phyloP scores from a whole-genome alignment of 2,113 vertebrate genomes.

The Propithecus coquereli region DNA sequence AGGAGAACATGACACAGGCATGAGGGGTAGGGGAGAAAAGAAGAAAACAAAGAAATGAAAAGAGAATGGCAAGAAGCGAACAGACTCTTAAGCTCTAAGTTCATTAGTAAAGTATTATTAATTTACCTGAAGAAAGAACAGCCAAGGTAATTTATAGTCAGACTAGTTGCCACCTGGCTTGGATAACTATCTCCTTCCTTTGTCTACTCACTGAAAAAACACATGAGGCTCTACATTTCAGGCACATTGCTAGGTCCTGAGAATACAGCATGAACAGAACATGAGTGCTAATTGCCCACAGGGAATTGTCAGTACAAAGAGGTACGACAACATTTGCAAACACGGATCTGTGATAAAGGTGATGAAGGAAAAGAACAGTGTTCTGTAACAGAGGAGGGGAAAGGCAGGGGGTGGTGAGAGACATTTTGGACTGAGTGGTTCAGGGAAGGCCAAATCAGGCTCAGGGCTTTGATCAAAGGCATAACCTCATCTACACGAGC shows the following conservation, averaged over 20 bases:
- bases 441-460: neutral
- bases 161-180: neutral
- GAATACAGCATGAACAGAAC: neutral
- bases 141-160: neutral
- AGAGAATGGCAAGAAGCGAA: neutral
- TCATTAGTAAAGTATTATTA: neutral
- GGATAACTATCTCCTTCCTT: neutral
- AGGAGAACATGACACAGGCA: neutral
- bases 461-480: constrained; percentile 30
- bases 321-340: neutral
- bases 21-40: neutral
- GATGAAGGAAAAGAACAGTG: neutral
- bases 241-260: neutral
- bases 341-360: neutral
- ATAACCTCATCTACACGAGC: neutral
- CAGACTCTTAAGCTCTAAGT: neutral
- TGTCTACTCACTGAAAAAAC: neutral
- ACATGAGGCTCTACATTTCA: neutral
- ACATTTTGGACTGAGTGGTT: neutral
- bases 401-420: neutral
- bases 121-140: neutral
- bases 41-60: neutral
- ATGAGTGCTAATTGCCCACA: neutral
- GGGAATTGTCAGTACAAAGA: neutral
- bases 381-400: no score